Evolutionary conservation across 2,888 invertebrate species (phyloP).

Genomic region (Brachypterus glaber): DNA sequence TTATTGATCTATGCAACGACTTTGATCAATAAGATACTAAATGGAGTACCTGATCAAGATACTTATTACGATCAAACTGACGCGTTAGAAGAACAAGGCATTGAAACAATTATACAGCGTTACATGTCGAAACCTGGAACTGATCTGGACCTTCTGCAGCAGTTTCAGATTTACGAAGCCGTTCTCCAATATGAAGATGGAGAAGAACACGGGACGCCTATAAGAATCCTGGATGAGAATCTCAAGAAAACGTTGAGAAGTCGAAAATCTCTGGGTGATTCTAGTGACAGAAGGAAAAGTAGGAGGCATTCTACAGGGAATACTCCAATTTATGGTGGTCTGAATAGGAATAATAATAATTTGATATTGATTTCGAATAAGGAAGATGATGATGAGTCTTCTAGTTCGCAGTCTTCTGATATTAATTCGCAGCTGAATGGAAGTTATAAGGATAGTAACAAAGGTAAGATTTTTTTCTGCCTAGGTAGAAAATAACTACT

Average conservation of each 20-base stretch:
- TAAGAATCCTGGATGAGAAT: conserved; percentile 56
- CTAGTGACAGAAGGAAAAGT: conserved; percentile 67
- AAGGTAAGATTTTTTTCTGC: conserved; percentile 36
- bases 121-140: conserved; percentile 89
- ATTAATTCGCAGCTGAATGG: conserved; percentile 47
- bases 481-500: no score
- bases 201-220: conserved; percentile 58
- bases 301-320: conserved; percentile 64
- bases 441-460: conserved; percentile 47
- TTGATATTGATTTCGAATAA: conserved; percentile 29
- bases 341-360: conserved; percentile 25
- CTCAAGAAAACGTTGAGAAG: conserved; percentile 65
- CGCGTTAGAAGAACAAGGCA: conserved; percentile 86
- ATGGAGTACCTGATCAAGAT: conserved; percentile 89
- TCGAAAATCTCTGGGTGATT: conserved; percentile 52
- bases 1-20: conserved; percentile 93
- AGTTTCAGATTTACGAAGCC: conserved; percentile 91
- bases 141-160: conserved; percentile 84
- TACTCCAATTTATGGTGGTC: conserved; percentile 41
- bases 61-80: conserved; percentile 97
- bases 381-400: conserved; percentile 47
- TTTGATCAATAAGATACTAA: conserved; percentile 88
- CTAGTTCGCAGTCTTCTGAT: conserved; percentile 51
- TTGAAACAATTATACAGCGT: conserved; percentile 76
- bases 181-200: conserved; percentile 84